Evolutionary conservation across 2,888 invertebrate genomes (phyloP), one percentile per base, ranked within the genome.

Genomic region (Hirtodrosophila trivittata): DNA sequence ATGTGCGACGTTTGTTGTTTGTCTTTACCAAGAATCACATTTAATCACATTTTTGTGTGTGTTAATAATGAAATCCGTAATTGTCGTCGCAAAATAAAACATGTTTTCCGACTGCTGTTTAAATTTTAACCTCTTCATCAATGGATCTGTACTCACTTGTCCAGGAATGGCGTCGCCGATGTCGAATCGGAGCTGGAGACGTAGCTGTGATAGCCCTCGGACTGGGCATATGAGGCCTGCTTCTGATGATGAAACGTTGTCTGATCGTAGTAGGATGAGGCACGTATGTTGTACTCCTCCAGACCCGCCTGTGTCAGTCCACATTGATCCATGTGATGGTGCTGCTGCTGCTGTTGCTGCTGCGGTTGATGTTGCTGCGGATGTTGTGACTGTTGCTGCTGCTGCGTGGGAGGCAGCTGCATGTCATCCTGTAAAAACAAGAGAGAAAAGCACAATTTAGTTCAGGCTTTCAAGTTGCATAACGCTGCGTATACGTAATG

Each of bases 151-250:
- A 87, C 87, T 90, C 86, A 92, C 92, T 95, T 93, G 89, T 95
- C 95, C 75, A 95, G 90, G 89, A 95, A 95, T 28, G 95, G 95
- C 3, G 95, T 95, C 1, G 95, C 95, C 38, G 93, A 93, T 47
- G 94, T 94, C 6, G 94, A 94, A 89, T 95, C 95, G 32, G 94
- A 94, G 86, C 95, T 94, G 59, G 95, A 94, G 18, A 95, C 95
- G 89, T 95, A 95, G 89, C 95, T 95, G 89, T 95, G 95, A 89
- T 95, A 95, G 47, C 95, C 95, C 91, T 95, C 95, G 49, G 95
- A 95, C 86, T 95, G 95, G 46, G 95, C 95, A 90, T 95, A 95
- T 49, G 94, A 94, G 33, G 94, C 92, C 86, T 95, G 94, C 84
- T 94, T 94, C 77, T 94, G 94, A 88, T 94, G 94, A 75, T 93